A percentile compares a stretch with the other conserved stretches of the same genome.
Conservation (phyloP, 2,888 invertebrate genomes). For the Tholera decimalis region DNA sequence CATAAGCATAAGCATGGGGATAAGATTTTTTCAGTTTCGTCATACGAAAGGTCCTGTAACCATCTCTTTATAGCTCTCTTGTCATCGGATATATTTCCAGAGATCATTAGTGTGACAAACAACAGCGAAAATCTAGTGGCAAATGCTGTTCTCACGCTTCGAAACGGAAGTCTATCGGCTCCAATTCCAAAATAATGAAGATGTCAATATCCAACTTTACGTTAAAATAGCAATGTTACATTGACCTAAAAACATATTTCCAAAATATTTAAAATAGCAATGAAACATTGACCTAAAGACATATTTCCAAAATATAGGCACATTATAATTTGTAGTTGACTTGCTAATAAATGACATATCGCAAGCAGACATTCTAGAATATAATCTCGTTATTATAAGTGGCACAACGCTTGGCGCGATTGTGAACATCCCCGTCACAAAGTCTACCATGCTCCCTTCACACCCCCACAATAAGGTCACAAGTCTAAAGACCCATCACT, state of each 20-base stretch:
- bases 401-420: conserved; percentile 79
- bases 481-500: conserved; percentile 52
- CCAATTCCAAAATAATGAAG: background rate
- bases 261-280: background rate
- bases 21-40: too few species aligned
- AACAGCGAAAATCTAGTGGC: too few species aligned
- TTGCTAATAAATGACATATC: conserved; percentile 60
- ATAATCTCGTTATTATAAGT: conserved; percentile 78
- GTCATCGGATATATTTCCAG: too few species aligned
- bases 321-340: conserved; percentile 44
- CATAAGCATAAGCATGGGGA: too few species aligned
- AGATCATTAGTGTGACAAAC: too few species aligned
- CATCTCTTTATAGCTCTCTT: too few species aligned
- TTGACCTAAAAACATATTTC: conserved; percentile 26
- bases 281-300: conserved; percentile 24
- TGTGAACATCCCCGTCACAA: conserved; percentile 78
- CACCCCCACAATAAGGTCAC: conserved; percentile 32
- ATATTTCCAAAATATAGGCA: conserved; percentile 19
- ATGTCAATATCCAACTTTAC: background rate
- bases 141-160: too few species aligned
- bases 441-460: conserved; percentile 46
- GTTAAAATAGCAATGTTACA: background rate
- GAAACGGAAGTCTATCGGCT: too few species aligned
- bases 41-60: too few species aligned
- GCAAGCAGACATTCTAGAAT: conserved; percentile 62